Evolutionary conservation across 2,888 invertebrate species (phyloP).

Genomic region (Drosophila crucigera): DNA sequence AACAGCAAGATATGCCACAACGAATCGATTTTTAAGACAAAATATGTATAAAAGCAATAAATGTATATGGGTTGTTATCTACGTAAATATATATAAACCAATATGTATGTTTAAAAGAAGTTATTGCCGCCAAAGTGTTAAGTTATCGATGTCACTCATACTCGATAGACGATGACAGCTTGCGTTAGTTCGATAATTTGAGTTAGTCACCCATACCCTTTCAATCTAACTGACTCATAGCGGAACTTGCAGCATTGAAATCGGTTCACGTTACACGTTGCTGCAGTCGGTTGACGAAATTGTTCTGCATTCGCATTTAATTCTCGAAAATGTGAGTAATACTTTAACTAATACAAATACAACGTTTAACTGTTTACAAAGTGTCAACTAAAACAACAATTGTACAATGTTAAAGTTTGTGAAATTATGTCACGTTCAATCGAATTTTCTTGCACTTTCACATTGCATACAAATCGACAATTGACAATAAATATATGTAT

Average conservation of each 20-base stretch:
- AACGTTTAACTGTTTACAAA: not conserved
- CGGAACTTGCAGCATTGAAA: constrained; percentile 43
- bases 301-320: constrained; percentile 56
- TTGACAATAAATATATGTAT: not conserved
- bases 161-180: not conserved
- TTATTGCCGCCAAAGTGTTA: constrained; percentile 7
- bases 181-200: not conserved
- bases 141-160: not conserved
- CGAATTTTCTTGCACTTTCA: constrained; percentile 62
- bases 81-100: constrained; percentile 2
- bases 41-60: not conserved
- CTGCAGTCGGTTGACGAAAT: constrained; percentile 76
- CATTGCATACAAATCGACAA: constrained; percentile 30
- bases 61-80: constrained; percentile 1
- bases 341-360: constrained; percentile 5
- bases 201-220: not conserved
- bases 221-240: constrained; percentile 20
- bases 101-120: not conserved
- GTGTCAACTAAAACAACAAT: constrained; percentile 16
- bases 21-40: constrained; percentile 46
- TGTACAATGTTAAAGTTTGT: constrained; percentile 10
- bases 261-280: constrained; percentile 65
- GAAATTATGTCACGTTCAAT: constrained; percentile 47
- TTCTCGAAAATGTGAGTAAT: constrained; percentile 69
- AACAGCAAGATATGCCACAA: constrained; percentile 58